Base-by-base conservation (phyloP, 2,888 invertebrate species). In the Tetheella fluctuosa region DNA sequence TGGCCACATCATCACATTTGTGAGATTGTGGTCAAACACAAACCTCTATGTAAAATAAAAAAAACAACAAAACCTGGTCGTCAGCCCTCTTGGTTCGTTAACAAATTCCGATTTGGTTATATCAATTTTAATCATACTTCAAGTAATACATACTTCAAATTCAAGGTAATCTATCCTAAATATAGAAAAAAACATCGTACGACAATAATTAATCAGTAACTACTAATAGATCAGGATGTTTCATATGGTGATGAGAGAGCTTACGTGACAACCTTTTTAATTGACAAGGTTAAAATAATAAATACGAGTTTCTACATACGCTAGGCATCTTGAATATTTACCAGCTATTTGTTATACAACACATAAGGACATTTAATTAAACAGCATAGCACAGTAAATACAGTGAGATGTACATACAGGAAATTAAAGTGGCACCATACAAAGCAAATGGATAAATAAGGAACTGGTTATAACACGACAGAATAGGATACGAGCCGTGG, bases 361-460 rank as follows among this genome's bases (percentile, higher is more conserved):
- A 39, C 10, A 30, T 59, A 52, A 55, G 55, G 52, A 56, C 25
- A 56, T 30, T 48, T 42, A 57, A 57, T 57, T 52, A 28, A 28
- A 52, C 12, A 52, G 17, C 52, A 52, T 23, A 30, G 30, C 30
- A 23, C 30, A 55, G 28, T 34, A 55, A 52, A 48, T 23, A 48
- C 42, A 48, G 28, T n/a, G n/a, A 54, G 59, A 54, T 54, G 55
- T 30, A 68, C 65, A 73, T 71, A 67, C 62, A 58, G 65, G 62
- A 68, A 68, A 63, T 65, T 59, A 69, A 62, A 63, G 68, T 69
- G 61, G 59, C 56, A 52, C 56, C 58, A 62, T 65, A 58, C 61
- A 68, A 63, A 59, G 62, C 69, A 61, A 71, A 61, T 68, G 66
- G 65, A 71, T 73, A 69, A 69, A 75, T 74, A 76, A 66, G 70